Percentiles rank a stretch among this genome's conserved stretches.
Conservation (phyloP, 2,797 vertebrate genomes). For the Numenius phaeopus region DNA sequence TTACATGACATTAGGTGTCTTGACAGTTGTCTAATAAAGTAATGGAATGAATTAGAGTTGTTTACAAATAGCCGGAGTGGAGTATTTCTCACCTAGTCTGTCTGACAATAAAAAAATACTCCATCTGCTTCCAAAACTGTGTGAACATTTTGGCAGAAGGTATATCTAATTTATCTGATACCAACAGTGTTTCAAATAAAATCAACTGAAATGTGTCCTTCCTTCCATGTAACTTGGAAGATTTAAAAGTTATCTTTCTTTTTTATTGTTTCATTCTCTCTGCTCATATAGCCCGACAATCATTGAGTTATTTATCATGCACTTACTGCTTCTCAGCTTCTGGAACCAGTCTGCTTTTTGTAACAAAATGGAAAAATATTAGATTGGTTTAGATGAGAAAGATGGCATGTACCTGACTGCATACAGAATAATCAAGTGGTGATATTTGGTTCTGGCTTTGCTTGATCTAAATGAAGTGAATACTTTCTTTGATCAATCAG, state of each 20-base stretch:
- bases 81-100: not conserved
- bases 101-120: slow-evolving; percentile 12
- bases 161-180: slow-evolving; percentile 5
- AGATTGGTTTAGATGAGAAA: slow-evolving; percentile 31
- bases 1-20: not conserved
- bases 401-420: not conserved
- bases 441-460: slow-evolving; percentile 1
- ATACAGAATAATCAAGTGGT: not conserved
- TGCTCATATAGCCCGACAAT: not conserved
- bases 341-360: not conserved
- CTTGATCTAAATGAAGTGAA: slow-evolving; percentile 56
- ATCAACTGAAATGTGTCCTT: not conserved
- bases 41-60: not conserved
- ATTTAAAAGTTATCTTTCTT: slow-evolving; percentile 14
- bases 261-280: slow-evolving; percentile 8
- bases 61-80: not conserved
- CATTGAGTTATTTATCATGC: slow-evolving; percentile 38
- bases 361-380: slow-evolving; percentile 41
- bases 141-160: not conserved
- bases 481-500: slow-evolving; percentile 66
- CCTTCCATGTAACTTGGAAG: not conserved
- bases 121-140: not conserved
- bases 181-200: not conserved
- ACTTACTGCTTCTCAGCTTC: not conserved
- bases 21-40: not conserved